Conservation (phyloP, 2,797 vertebrate genomes). For the Lutjanus campechanus region DNA sequence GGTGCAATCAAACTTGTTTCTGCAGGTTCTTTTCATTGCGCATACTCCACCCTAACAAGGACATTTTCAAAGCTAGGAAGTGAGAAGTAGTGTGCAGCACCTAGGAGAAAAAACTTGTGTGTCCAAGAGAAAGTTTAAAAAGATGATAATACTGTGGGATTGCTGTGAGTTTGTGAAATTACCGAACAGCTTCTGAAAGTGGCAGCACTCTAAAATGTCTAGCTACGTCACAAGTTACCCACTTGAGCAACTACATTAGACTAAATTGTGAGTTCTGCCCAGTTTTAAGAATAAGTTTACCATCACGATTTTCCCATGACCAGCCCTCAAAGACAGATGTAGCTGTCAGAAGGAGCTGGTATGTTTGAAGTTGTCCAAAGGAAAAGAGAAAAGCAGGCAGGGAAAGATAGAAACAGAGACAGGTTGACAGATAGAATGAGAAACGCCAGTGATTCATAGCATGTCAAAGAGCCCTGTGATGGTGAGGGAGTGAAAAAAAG, state of each 20-base stretch:
- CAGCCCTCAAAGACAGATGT: constrained; percentile 29
- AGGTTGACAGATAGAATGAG: constrained; percentile 71
- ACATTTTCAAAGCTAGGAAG: constrained; percentile 64
- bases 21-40: constrained; percentile 62
- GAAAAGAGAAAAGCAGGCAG: constrained; percentile 37
- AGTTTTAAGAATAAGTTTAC: constrained; percentile 7
- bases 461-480: constrained; percentile 65
- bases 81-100: constrained; percentile 21
- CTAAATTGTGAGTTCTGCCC: constrained; percentile 9
- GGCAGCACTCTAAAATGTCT: constrained; percentile 15
- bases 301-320: constrained; percentile 7
- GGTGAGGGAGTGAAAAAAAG: background rate
- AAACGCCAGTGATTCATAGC: constrained; percentile 58
- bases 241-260: background rate
- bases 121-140: constrained; percentile 50
- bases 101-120: constrained; percentile 35
- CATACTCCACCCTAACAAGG: constrained; percentile 66
- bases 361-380: constrained; percentile 52
- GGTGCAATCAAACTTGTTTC: constrained; percentile 79
- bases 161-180: constrained; percentile 40
- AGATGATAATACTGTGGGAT: constrained; percentile 19
- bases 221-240: background rate
- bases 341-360: constrained; percentile 35
- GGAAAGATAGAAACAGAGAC: constrained; percentile 45
- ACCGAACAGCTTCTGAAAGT: constrained; percentile 9